Percentiles rank a stretch among this genome's conserved stretches.
phyloP scores from a whole-genome alignment of 2,888 invertebrate genomes.

The Meiosimyza decipiens region DNA sequence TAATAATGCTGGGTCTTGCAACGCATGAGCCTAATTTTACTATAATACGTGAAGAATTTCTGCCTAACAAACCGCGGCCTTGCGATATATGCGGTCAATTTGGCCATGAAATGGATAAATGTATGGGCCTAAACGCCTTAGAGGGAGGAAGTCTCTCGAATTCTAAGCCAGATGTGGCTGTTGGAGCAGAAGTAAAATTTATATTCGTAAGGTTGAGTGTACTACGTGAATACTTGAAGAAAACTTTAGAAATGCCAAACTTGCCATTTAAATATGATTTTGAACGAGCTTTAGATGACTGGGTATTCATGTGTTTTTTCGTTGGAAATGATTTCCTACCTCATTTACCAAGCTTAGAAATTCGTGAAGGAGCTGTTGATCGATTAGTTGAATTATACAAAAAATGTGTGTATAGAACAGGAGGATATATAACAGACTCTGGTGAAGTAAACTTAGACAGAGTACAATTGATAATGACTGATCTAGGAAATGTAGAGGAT shows the following conservation, averaged over 20 bases:
- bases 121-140: slow-evolving; percentile 77
- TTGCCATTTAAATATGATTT: slow-evolving; percentile 95
- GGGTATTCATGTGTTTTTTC: slow-evolving; percentile 99
- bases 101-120: slow-evolving; percentile 95
- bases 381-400: slow-evolving; percentile 93
- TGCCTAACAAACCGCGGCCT: slow-evolving; percentile 94
- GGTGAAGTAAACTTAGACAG: slow-evolving; percentile 93
- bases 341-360: slow-evolving; percentile 97
- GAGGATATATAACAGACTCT: slow-evolving; percentile 93
- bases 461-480: slow-evolving; percentile 94
- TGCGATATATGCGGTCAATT: slow-evolving; percentile 94
- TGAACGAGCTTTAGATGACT: slow-evolving; percentile 96
- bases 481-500: slow-evolving; percentile 94
- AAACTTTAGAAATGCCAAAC: slow-evolving; percentile 89
- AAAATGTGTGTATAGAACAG: slow-evolving; percentile 92
- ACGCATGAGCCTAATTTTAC: slow-evolving; percentile 99
- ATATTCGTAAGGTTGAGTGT: slow-evolving; percentile 95
- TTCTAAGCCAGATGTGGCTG: slow-evolving; percentile 69
- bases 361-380: slow-evolving; percentile 96
- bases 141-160: slow-evolving; percentile 68
- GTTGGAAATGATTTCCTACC: slow-evolving; percentile 99
- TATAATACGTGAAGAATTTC: slow-evolving; percentile 98
- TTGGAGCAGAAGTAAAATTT: slow-evolving; percentile 83
- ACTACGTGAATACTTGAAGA: slow-evolving; percentile 91
- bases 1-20: slow-evolving; percentile 97